Evolutionary conservation across 2,888 invertebrate species (phyloP).

Genomic region (Criorhina ranunculi): DNA sequence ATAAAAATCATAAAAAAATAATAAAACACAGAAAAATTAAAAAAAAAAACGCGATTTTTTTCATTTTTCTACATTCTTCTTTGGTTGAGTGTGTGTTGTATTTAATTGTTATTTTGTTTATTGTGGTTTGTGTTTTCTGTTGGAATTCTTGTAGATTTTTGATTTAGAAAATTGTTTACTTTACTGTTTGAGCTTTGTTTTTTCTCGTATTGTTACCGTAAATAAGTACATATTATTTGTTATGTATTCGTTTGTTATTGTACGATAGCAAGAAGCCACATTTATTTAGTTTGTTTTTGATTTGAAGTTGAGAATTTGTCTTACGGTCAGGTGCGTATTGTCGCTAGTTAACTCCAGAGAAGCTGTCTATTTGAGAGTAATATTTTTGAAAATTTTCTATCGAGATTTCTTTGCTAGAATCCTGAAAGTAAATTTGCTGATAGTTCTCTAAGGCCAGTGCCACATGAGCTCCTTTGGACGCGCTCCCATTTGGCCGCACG

Average conservation of each 20-base stretch:
- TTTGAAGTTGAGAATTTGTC: no score
- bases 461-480: no score
- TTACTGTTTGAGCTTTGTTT: slow-evolving; percentile 22
- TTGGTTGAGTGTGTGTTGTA: slow-evolving; percentile 12
- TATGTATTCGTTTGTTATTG: slow-evolving; percentile 37
- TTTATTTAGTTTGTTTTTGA: slow-evolving; percentile 62
- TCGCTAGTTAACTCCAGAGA: no score
- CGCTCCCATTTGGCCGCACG: no score
- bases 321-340: no score
- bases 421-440: no score
- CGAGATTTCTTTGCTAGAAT: no score
- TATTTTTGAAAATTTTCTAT: no score
- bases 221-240: slow-evolving; percentile 30
- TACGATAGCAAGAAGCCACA: slow-evolving; percentile 67
- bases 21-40: slow-evolving; percentile 63
- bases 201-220: slow-evolving; percentile 16
- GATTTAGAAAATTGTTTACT: slow-evolving; percentile 26
- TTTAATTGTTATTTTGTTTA: neutral
- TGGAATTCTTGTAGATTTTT: slow-evolving; percentile 18
- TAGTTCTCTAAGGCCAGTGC: no score
- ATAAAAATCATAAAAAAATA: slow-evolving; percentile 71
- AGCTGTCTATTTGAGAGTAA: no score
- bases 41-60: slow-evolving; percentile 34
- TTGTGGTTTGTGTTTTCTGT: slow-evolving; percentile 44
- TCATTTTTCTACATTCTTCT: slow-evolving; percentile 3